Evolutionary conservation across 2,113 vertebrate species (phyloP), one percentile per base, ranked within the genome.

Genomic region (Vireo altiloquus): DNA sequence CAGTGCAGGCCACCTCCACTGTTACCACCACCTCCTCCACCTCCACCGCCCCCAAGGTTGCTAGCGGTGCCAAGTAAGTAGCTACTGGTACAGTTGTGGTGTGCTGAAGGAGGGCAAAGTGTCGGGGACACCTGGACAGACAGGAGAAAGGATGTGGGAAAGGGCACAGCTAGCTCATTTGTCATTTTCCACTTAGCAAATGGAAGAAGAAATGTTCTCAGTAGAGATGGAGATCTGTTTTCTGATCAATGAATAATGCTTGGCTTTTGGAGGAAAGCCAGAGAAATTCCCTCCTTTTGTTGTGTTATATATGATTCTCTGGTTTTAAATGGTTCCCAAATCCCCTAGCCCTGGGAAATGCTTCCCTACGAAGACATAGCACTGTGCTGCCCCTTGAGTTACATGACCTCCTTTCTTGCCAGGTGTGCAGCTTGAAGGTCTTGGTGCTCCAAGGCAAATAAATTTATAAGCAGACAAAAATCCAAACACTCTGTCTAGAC

Each of bases 1-100:
- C 99, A 98, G 92, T 99, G 99, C 98, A 98, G 98, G 97, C 98
- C 98, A 87, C 99, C 99, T 65, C 99, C 99, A 59, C 98, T 98
- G 13, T 97, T 99, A 40, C 99, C 99, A 50, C 99, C 99, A 0
- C 99, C 99, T 0, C 99, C 99, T 1, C 99, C 99, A 15, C 99
- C 99, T 3, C 99, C 99, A 0, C 99, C 99, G 0, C 99, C 99
- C 31, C 99, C 99, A 2, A 98, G 99, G 96, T 97, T 99, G 90
- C 97, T 99, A 78, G 98, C 96, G 2, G 96, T 98, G 94, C 96
- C 98, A 89, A 98, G 99, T 99, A 98, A 98, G 98, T 98, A 87
- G 59, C 82, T 23, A 1, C 70, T 81, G 52, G 7, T 94, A 20
- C 3, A 9, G 20, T 8, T 57, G 63, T 57, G 54, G 23, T 78